These are phyloP conservation scores for Taenioides sp. DNA, from an alignment of 2,797 vertebrate genomes.

Conservation along the genomic window DNA sequence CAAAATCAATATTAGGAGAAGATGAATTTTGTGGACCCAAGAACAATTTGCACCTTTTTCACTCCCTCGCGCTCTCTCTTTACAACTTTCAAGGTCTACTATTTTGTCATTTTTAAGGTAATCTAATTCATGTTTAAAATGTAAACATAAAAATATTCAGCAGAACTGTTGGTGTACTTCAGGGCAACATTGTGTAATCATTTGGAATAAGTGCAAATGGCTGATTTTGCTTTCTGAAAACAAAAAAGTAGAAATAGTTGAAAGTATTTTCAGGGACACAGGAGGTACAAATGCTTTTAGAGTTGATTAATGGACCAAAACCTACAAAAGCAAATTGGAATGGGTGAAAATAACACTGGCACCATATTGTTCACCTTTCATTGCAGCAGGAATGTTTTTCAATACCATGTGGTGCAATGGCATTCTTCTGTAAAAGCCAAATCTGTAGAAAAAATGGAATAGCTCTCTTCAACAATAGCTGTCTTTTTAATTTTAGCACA, in stretches of 20 bases:
- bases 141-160: conserved; percentile 4
- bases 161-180: conserved; percentile 16
- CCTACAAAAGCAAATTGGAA: conserved; percentile 23
- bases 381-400: conserved; percentile 47
- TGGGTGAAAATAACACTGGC: conserved; percentile 33
- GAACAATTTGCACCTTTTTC: conserved; percentile 61
- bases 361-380: conserved; percentile 50
- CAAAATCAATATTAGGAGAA: conserved; percentile 77
- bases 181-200: conserved; percentile 19
- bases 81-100: conserved; percentile 21
- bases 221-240: conserved; percentile 38
- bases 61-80: conserved; percentile 13
- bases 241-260: conserved; percentile 8
- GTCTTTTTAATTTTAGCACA: conserved; percentile 16
- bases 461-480: conserved; percentile 22
- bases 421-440: conserved; percentile 51
- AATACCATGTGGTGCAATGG: conserved; percentile 43
- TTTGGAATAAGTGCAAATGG: conserved; percentile 23
- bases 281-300: conserved; percentile 24
- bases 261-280: conserved; percentile 6
- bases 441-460: conserved; percentile 29
- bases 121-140: conserved; percentile 25
- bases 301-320: conserved; percentile 52
- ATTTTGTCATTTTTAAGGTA: conserved; percentile 14
- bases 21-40: conserved; percentile 58